Base-by-base conservation (phyloP, 2,797 vertebrate genomes). In the Danionella dracula region DNA sequence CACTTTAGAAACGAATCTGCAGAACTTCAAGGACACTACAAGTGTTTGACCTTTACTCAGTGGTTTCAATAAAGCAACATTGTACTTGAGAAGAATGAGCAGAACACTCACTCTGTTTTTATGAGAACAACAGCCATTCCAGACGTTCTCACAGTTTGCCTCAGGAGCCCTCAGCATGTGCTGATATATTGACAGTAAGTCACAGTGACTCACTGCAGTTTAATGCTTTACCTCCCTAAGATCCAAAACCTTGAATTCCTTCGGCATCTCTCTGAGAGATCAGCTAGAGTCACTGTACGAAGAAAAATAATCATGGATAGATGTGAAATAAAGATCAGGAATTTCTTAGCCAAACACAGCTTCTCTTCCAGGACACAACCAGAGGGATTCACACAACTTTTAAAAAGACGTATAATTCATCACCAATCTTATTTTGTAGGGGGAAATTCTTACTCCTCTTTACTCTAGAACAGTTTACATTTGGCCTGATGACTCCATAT, bases 181-280 rank as follows among this genome's bases (percentile, higher is more conserved):
- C 17, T 61, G 49, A 9, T 63, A 6, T 27, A 27, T 27, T 27
- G 11, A 45, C 55, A 51, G 19, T 58, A 55, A 70, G 44, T 76
- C 63, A 73, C 20, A 40, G 17, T 66, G 61, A 70, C 57, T 76
- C 66, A 76, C 45, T 13, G 29, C 51, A 16, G 31, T 67, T 58
- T 63, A 44, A 19, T 70, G 40, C 48, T 46, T 8, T 10, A 65
- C 23, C 42, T 49, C 57, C 42, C 42, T 60, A 27, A 37, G 34
- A 48, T 53, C 20, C 38, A 13, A 27, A 46, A 12, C 42, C 51
- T 56, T 51, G 49, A 50, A 54, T 67, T 67, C 58, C 37, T 2
- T 15, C 2, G 4, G 35, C 23, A 38, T 45, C 29, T 27, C 13
- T 56, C 17, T 40, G 21, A 51, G 12, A 53, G 12, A 29, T 32